These are phyloP conservation scores for Campoletis sonorensis DNA, from an alignment of 1,140 invertebrate species.

Conservation along the genomic window DNA sequence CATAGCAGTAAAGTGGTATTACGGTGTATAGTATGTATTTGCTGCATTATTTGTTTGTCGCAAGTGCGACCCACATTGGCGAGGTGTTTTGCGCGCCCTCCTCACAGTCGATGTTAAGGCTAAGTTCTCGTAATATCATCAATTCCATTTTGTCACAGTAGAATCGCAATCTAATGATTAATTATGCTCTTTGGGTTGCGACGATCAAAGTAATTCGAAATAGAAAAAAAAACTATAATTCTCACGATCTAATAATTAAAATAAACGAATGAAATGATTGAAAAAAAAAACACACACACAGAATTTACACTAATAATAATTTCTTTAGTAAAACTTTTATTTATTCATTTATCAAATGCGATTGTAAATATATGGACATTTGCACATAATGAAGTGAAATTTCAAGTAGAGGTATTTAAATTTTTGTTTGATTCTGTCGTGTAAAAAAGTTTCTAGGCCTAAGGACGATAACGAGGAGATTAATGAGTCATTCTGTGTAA, in stretches of 20 bases:
- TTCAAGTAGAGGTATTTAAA: too few relatives aligned
- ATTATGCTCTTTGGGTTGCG: not conserved
- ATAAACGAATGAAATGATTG: too few relatives aligned
- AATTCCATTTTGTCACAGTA: not conserved
- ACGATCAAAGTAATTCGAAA: not conserved
- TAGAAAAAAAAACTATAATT: too few relatives aligned
- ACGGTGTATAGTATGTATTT: slow-evolving; percentile 19
- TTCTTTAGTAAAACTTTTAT: too few relatives aligned
- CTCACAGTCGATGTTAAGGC: slow-evolving; percentile 37
- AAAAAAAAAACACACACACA: too few relatives aligned
- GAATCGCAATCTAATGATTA: not conserved
- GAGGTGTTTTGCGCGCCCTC: slow-evolving; percentile 20
- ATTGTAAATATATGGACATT: too few relatives aligned
- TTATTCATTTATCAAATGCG: too few relatives aligned
- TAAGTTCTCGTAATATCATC: slow-evolving; percentile 11
- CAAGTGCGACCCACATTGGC: slow-evolving; percentile 39
- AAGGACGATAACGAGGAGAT: not conserved
- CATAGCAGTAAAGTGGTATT: slow-evolving; percentile 25
- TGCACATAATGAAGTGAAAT: too few relatives aligned
- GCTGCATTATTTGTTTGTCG: slow-evolving; percentile 7
- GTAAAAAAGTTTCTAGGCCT: too few relatives aligned
- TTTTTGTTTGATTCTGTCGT: too few relatives aligned
- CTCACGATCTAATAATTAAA: too few relatives aligned
- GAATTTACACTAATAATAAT: too few relatives aligned
- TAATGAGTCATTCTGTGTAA: slow-evolving; percentile 33